Evolutionary conservation across 2,797 vertebrate species (phyloP).

Genomic region (Babyrousa celebensis): DNA sequence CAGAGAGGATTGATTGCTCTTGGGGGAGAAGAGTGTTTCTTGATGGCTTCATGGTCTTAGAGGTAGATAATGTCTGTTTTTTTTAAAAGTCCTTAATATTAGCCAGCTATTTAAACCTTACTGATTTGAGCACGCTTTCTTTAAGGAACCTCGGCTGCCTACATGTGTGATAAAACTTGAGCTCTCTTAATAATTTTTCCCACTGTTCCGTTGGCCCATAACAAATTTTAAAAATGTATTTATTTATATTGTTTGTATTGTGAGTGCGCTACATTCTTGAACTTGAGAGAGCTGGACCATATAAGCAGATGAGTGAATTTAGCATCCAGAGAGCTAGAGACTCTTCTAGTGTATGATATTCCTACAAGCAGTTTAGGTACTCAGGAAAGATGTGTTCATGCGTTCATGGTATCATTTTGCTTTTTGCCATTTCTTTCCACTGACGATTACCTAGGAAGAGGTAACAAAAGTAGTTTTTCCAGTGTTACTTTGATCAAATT

Average conservation of each 20-base stretch:
- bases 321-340: neutral
- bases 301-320: neutral
- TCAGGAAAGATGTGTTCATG: neutral
- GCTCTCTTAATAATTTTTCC: neutral
- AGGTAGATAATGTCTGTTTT: conserved; percentile 8
- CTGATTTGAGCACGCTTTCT: conserved; percentile 31
- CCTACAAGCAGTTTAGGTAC: neutral
- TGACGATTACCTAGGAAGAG: conserved; percentile 1
- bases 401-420: neutral
- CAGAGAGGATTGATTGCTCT: conserved; percentile 40
- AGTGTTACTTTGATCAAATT: conserved; percentile 2
- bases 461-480: conserved; percentile 23
- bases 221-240: neutral
- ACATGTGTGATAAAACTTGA: conserved; percentile 32
- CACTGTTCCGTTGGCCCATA: neutral
- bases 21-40: neutral
- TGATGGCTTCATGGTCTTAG: neutral
- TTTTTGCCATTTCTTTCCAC: conserved; percentile 20
- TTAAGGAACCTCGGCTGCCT: conserved; percentile 31
- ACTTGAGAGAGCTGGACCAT: neutral
- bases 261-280: neutral
- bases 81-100: conserved; percentile 39
- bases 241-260: neutral
- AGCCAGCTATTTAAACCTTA: conserved; percentile 8
- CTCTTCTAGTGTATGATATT: neutral